These are phyloP conservation scores for Lota lota DNA, from an alignment of 2,113 vertebrate genomes.

Conservation along the genomic window DNA sequence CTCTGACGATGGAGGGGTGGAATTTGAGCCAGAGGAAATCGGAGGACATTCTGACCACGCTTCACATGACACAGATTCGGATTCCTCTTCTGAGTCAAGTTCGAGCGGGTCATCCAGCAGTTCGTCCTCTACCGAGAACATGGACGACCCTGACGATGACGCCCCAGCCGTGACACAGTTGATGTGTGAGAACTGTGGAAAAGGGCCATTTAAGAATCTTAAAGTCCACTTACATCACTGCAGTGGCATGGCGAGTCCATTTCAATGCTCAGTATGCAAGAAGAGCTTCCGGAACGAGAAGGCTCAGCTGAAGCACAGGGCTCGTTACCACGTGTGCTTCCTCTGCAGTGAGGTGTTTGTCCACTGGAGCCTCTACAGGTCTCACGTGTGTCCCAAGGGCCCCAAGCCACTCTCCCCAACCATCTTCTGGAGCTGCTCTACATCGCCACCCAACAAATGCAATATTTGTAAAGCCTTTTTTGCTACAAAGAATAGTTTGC, in stretches of 20 bases:
- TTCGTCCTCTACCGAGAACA: slow-evolving; percentile 13
- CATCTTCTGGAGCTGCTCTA: slow-evolving; percentile 42
- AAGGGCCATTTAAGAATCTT: slow-evolving; percentile 46
- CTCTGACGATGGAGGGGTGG: background rate
- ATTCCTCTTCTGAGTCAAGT: slow-evolving; percentile 32
- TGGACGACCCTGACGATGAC: background rate
- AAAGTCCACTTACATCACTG: slow-evolving; percentile 47
- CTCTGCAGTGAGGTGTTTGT: slow-evolving; percentile 62
- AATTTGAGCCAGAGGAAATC: slow-evolving; percentile 1
- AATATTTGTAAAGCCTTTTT: slow-evolving; percentile 50
- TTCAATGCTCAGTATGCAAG: slow-evolving; percentile 49
- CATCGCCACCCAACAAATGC: slow-evolving; percentile 42
- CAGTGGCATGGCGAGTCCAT: slow-evolving; percentile 14
- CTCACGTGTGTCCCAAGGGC: slow-evolving; percentile 52
- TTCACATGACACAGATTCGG: slow-evolving; percentile 22
- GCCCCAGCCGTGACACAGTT: background rate
- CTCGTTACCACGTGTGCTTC: slow-evolving; percentile 53
- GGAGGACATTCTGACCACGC: background rate
- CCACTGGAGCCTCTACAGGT: slow-evolving; percentile 20
- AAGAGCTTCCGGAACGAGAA: slow-evolving; percentile 26
- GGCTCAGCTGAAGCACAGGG: slow-evolving; percentile 46
- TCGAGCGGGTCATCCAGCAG: slow-evolving; percentile 31
- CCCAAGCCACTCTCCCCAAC: background rate
- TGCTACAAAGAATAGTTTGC: slow-evolving; percentile 31
- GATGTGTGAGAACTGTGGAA: slow-evolving; percentile 52